phyloP scores from a whole-genome alignment of 2,797 vertebrate species.

The Sebastes jordani region DNA sequence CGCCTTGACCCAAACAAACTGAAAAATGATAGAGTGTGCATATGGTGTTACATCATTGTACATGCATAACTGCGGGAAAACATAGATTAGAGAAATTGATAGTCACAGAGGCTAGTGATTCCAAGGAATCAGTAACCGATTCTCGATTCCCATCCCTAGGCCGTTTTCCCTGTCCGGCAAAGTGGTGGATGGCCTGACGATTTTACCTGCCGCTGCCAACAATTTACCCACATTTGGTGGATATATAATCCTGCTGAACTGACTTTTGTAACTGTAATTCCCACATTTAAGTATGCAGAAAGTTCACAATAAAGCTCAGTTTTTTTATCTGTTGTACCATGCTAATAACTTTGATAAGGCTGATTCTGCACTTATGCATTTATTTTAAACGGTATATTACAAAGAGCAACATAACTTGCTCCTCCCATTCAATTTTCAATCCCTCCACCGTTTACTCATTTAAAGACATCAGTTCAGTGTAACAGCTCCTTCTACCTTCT shows the following conservation, averaged over 20 bases:
- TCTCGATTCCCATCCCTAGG: background rate
- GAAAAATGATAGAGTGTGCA: background rate
- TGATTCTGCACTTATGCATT: background rate
- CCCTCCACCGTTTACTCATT: constrained; percentile 17
- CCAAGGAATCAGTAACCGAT: background rate
- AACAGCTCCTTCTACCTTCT: constrained; percentile 42
- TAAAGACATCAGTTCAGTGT: constrained; percentile 39
- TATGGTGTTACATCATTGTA: background rate
- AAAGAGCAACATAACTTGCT: background rate
- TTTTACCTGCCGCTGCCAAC: no score
- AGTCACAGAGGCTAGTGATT: background rate
- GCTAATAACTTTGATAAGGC: background rate
- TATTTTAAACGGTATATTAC: constrained; percentile 14
- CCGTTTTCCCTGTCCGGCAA: no score
- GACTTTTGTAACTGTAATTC: constrained; percentile 33
- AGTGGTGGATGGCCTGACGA: no score
- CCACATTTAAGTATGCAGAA: background rate
- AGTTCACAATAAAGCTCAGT: background rate
- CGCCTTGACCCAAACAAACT: no score
- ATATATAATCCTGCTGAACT: background rate
- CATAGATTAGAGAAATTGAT: background rate
- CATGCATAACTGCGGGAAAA: background rate
- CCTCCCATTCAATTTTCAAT: constrained; percentile 7
- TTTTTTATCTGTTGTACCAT: background rate
- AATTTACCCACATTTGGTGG: no score